Base-by-base conservation (phyloP, 2,888 invertebrate species). In the Octonoba sinensis region DNA sequence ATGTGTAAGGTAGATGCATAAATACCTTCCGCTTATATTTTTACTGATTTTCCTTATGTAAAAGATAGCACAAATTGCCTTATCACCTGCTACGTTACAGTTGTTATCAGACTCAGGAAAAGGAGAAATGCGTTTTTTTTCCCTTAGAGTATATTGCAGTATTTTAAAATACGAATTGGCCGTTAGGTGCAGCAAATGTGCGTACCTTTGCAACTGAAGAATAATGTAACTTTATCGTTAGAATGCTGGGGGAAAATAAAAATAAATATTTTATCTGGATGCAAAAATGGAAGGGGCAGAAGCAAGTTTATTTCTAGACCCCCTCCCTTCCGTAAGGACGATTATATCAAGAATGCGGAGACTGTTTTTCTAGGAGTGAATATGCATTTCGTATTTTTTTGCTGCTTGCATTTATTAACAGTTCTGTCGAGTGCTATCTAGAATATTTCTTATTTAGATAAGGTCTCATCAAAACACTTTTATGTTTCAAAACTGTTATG, bases 191-290 rank as follows among this genome's bases (percentile, higher is more conserved):
- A 47, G 16, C 54, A 57, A 44, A 22, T 44, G 56, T 51, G 57
- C 54, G 15, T 36, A 36, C 36, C 59, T 44, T 16, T 54, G 60
- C 24, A 56, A 57, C 16, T 51, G 57, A 60, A 46, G 62, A 77
- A 64, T 77, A 69, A 77, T 77, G 60, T n/a, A 20, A 72, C 69
- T 67, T 69, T 51, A 70, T 76, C 49, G 72, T 59, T 59, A 15
- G 44, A 27, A 62, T 44, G 62, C 6, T 18, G 36, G 16, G 27
- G 54, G 20, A 69, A 22, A 77, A 36, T 65, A 72, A 72, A 78
- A 47, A 78, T 78, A 71, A 72, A 78, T 78, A 72, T 78, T 78
- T 78, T 72, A 78, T 71, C 71, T 78, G 16, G 20, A 46, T 27
- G 44, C 16, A 64, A 56, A 18, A 24, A 16, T 11, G 16, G 54